Evolutionary conservation across 2,113 vertebrate genomes (phyloP), one percentile per base, ranked within the genome.

Genomic region (Lethenteron reissneri): DNA sequence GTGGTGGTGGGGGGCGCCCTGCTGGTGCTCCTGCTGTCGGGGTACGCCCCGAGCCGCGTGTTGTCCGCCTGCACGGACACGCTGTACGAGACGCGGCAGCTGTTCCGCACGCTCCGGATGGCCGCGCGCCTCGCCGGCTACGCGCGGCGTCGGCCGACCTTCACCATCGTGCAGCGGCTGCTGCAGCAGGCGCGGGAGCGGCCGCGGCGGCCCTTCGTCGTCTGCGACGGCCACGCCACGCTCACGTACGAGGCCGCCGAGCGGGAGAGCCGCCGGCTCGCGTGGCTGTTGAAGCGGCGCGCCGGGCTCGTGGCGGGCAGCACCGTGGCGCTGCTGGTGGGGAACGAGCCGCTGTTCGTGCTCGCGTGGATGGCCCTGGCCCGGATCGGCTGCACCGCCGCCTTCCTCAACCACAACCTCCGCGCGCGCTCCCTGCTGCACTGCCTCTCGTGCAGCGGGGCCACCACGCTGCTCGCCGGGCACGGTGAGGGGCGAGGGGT

Each of bases 271-370:
- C 89, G 85, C 80, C 76, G 74, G 14, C 69, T 96, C 21, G 88
- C 91, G 0, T 79, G 78, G 1, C 83, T 83, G 1, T 87, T 95
- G 74, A 77, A 84, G 1, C 71, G 74, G 2, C 72, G 78, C 0
- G 75, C 77, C 1, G 2, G 58, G 0, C 73, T 88, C 76, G n/a
- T 21, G 15, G 2, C 15, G 8, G 88, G 89, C 0, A 85, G 90
- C 79, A 88, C 85, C 0, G 87, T 87, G 2, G 90, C 90, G 9
- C 13, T 97, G 78, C 80, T 97, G 57, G 90, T 97, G 88, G 83
- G 73, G 80, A 97, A 95, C 2, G 90, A 92, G 74, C 88, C 91
- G 0, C 86, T 94, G 75, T 97, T 95, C 74, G 56, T 97, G 25
- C 84, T 85, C 1, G 81, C 83, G 1, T 95, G 90, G 92, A 88